A percentile compares a stretch with the other conserved stretches of the same genome.
phyloP scores from a whole-genome alignment of 2,797 vertebrate genomes.

The Anguilla obscura region DNA sequence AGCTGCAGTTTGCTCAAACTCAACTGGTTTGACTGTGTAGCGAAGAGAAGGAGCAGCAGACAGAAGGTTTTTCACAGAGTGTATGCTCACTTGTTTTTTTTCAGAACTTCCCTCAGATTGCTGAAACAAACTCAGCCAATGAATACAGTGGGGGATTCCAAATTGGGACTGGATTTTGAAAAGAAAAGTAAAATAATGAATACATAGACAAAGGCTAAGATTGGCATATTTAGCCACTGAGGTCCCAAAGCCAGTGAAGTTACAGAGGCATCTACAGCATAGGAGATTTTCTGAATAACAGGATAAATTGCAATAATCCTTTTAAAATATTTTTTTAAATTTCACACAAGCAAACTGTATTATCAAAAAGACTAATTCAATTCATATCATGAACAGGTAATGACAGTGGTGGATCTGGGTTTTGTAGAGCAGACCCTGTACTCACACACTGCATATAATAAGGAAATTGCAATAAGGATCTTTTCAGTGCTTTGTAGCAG shows the following conservation, averaged over 20 bases:
- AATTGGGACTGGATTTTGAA: not conserved
- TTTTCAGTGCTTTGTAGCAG: not conserved
- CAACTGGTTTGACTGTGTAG: not conserved
- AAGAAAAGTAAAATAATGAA: not conserved
- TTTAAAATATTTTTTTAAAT: not conserved
- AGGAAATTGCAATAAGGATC: not conserved
- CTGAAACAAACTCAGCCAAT: not conserved
- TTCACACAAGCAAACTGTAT: not conserved
- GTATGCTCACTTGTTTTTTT: not conserved
- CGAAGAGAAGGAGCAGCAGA: not conserved
- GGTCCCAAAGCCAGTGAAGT: not conserved
- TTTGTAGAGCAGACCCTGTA: not conserved
- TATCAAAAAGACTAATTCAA: not conserved
- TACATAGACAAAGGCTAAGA: not conserved
- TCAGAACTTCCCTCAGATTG: not conserved
- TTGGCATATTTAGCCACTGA: not conserved
- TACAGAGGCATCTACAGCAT: not conserved
- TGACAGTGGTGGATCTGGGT: not conserved
- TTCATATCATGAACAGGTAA: not conserved
- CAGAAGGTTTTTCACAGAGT: too few species aligned
- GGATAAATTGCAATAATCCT: too few species aligned
- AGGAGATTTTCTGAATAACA: not conserved
- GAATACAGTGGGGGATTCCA: not conserved
- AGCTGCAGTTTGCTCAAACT: not conserved
- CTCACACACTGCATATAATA: not conserved